Evolutionary conservation across 2,888 invertebrate genomes (phyloP).

Genomic region (Athripsodes cinereus): DNA sequence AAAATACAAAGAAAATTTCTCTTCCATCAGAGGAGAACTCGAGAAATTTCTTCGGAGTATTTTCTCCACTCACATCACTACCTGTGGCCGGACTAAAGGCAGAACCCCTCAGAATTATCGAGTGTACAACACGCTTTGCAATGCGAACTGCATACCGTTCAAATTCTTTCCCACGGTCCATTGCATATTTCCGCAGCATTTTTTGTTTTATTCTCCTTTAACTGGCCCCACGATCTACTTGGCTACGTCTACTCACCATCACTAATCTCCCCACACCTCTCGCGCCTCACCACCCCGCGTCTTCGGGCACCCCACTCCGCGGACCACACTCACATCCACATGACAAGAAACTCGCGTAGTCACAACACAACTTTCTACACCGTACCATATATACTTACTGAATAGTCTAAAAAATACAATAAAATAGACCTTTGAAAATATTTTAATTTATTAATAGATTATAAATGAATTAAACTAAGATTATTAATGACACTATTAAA

Average conservation of each 20-base stretch:
- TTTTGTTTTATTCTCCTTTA: conserved; percentile 1
- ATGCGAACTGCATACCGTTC: background rate
- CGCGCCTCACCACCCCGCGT: background rate
- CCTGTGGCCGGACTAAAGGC: conserved; percentile 1
- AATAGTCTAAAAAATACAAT: too few species aligned
- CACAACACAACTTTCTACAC: background rate
- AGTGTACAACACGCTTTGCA: conserved; percentile 5
- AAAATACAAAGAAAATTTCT: too few species aligned
- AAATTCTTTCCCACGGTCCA: conserved; percentile 9
- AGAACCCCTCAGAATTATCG: conserved; percentile 1
- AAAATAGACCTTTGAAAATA: too few species aligned
- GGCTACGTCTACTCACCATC: background rate
- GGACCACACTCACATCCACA: background rate
- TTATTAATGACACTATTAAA: too few species aligned
- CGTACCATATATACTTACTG: background rate
- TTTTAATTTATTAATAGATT: too few species aligned
- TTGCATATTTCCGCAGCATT: conserved; percentile 2
- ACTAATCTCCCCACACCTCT: background rate
- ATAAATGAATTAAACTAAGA: too few species aligned
- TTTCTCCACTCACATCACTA: too few species aligned
- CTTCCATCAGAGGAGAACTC: too few species aligned
- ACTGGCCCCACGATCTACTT: background rate
- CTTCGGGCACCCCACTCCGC: background rate
- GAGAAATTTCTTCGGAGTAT: too few species aligned
- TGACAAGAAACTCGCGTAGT: too few species aligned